Conservation (phyloP, 2,113 vertebrate species). For the Hypomesus transpacificus region DNA sequence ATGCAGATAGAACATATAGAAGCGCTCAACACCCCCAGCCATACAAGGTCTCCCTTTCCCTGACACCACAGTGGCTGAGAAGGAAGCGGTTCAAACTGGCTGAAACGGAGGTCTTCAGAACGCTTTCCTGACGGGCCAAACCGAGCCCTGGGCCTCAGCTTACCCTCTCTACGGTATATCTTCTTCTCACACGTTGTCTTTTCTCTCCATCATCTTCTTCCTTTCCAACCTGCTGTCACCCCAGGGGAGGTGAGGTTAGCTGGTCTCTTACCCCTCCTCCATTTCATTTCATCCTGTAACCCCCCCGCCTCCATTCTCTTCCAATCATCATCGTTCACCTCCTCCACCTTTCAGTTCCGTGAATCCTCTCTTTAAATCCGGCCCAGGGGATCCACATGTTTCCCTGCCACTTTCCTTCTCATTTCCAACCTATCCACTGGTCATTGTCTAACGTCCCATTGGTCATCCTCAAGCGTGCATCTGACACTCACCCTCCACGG, state of each 20-base stretch:
- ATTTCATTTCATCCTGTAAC: neutral
- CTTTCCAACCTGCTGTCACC: neutral
- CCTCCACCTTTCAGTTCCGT: neutral
- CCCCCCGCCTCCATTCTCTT: neutral
- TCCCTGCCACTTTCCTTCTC: neutral
- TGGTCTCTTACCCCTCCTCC: neutral
- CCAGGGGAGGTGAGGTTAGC: neutral
- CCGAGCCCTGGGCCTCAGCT: slow-evolving; percentile 25
- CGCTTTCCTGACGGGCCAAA: slow-evolving; percentile 31
- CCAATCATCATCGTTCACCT: neutral
- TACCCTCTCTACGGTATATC: slow-evolving; percentile 13
- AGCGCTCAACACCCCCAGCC: neutral
- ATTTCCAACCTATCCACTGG: neutral
- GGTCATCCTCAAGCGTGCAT: neutral
- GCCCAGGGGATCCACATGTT: no score
- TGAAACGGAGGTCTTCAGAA: slow-evolving; percentile 14
- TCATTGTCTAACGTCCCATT: neutral
- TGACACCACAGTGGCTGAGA: no score
- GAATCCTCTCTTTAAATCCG: no score
- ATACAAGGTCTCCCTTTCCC: neutral
- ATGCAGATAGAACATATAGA: neutral
- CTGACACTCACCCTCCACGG: slow-evolving; percentile 81
- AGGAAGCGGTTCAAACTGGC: neutral
- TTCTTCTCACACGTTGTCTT: neutral
- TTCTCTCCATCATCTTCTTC: neutral